These are phyloP conservation scores for Callipepla squamata DNA, from an alignment of 2,113 vertebrate species.

Conservation along the genomic window DNA sequence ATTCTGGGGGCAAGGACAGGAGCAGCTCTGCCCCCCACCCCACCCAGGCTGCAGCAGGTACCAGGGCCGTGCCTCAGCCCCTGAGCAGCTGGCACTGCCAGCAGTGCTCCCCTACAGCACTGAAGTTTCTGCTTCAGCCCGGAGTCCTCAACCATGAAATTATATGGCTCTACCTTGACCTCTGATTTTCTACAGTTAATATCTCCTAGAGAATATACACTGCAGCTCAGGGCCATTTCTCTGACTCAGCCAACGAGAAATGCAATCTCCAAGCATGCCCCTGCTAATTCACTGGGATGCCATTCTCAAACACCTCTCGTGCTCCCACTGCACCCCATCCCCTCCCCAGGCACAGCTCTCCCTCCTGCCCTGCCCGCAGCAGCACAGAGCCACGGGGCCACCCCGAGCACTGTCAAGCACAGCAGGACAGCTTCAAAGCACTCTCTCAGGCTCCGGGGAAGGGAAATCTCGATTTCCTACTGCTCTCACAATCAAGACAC, in stretches of 20 bases:
- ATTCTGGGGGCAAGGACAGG: neutral
- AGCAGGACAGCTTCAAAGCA: neutral
- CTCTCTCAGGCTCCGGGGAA: no score
- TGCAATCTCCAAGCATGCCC: neutral
- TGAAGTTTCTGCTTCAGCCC: slow-evolving; percentile 22
- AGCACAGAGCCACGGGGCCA: no score
- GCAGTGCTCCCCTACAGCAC: slow-evolving; percentile 11
- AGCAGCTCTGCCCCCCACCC: neutral
- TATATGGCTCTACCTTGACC: slow-evolving; percentile 62
- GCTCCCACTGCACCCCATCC: no score
- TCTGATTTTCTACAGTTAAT: slow-evolving; percentile 60
- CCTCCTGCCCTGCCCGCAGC: no score
- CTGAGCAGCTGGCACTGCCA: rapidly evolving
- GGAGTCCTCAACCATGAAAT: slow-evolving; percentile 72
- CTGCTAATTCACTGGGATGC: neutral
- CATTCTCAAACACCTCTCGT: neutral
- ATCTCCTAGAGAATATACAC: slow-evolving; percentile 46
- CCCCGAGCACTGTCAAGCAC: no score
- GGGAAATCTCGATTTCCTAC: neutral
- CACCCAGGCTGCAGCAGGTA: rapidly evolving
- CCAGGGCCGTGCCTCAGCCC: neutral
- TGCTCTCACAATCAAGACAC: neutral
- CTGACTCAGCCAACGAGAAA: neutral
- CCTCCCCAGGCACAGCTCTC: neutral
- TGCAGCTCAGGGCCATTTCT: slow-evolving; percentile 38